A percentile compares a stretch with the other conserved stretches of the same genome.
Evolutionary conservation across 2,113 vertebrate genomes (phyloP).

Genomic region (Mobula birostris): DNA sequence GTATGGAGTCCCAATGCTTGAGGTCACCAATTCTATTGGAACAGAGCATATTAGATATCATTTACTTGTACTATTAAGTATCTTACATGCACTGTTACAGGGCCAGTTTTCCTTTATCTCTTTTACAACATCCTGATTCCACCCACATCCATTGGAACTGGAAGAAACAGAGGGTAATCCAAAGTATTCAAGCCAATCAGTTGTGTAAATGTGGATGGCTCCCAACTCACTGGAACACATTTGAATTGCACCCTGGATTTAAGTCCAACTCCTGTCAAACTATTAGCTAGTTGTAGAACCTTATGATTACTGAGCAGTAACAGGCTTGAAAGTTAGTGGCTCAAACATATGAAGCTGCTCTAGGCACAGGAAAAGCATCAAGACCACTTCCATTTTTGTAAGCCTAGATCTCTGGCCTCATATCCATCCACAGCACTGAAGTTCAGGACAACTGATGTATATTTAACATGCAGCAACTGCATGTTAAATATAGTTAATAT

Average conservation of each 20-base stretch:
- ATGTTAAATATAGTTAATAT: no score
- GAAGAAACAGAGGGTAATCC: neutral
- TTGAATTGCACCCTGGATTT: no score
- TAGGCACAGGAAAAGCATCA: neutral
- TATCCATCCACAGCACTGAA: neutral
- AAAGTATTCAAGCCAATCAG: neutral
- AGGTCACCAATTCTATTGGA: neutral
- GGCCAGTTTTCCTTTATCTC: neutral
- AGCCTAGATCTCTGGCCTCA: no score
- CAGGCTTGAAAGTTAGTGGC: neutral
- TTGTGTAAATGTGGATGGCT: neutral
- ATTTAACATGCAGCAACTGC: no score
- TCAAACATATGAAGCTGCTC: neutral
- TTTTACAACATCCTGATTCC: neutral
- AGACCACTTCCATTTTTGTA: neutral
- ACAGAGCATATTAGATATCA: neutral
- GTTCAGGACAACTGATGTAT: neutral
- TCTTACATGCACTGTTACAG: neutral
- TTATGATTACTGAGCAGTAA: neutral
- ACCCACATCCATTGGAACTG: neutral
- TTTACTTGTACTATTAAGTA: neutral
- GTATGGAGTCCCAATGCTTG: neutral
- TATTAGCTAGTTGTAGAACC: neutral
- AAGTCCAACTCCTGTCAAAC: neutral
- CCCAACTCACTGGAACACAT: neutral